Evolutionary conservation across 2,888 invertebrate genomes (phyloP).

Genomic region (Aspidapion aeneum): DNA sequence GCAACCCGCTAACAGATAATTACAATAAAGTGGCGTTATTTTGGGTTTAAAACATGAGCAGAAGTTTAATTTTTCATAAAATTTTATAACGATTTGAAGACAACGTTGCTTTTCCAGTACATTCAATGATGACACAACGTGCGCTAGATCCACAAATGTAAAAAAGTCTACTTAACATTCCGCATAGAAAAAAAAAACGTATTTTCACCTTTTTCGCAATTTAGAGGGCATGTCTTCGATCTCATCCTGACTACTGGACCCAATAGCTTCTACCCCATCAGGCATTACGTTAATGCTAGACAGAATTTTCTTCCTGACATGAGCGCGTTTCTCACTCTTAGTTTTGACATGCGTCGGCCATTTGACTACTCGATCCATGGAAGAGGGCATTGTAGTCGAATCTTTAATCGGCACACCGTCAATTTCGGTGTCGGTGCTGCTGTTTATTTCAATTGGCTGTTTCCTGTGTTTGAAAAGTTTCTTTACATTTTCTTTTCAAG

Average conservation of each 20-base stretch:
- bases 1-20: too few species aligned
- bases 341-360: constrained; percentile 25
- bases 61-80: too few species aligned
- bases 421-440: constrained; percentile 43
- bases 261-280: constrained; percentile 52
- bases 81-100: too few species aligned
- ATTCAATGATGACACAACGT: background rate
- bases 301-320: constrained; percentile 51
- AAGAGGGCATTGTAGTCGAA: constrained; percentile 7
- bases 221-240: constrained; percentile 41
- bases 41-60: too few species aligned
- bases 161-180: background rate
- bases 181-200: background rate
- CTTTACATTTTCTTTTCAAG: too few species aligned
- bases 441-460: constrained; percentile 32
- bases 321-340: constrained; percentile 52
- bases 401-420: constrained; percentile 39
- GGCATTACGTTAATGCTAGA: constrained; percentile 46
- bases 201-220: constrained; percentile 39
- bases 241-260: constrained; percentile 51
- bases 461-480: constrained; percentile 17
- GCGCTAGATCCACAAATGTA: too few species aligned
- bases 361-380: constrained; percentile 31
- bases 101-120: too few species aligned
- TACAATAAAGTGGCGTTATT: too few species aligned